Conservation (phyloP, 2,113 vertebrate genomes). For the Brachyhypopomus occidentalis region DNA sequence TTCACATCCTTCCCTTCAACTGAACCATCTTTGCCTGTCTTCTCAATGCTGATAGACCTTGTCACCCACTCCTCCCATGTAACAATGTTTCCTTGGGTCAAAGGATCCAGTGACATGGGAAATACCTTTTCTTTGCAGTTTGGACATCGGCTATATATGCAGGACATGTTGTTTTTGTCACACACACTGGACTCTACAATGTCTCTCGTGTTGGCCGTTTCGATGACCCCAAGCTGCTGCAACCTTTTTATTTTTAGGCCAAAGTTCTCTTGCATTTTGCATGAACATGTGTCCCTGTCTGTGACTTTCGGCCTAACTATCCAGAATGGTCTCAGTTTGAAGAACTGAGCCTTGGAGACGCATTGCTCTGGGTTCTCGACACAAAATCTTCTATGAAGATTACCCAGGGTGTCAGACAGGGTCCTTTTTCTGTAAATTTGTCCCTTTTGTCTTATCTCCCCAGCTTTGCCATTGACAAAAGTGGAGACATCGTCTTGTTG, state of each 20-base stretch:
- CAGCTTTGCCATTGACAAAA: constrained; percentile 44
- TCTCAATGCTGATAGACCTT: neutral
- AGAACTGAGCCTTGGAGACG: constrained; percentile 29
- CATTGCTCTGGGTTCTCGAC: constrained; percentile 36
- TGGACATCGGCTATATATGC: constrained; percentile 26
- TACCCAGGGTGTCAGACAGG: constrained; percentile 30
- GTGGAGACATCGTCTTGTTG: constrained; percentile 42
- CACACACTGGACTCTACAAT: constrained; percentile 27
- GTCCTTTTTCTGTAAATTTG: constrained; percentile 41
- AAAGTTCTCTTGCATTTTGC: neutral
- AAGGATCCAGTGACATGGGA: neutral
- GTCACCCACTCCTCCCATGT: neutral
- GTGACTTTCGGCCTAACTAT: neutral
- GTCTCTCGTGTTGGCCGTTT: neutral
- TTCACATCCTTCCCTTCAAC: neutral
- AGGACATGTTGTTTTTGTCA: constrained; percentile 24
- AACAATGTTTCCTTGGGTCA: neutral
- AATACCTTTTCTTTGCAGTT: constrained; percentile 11
- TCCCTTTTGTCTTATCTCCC: constrained; percentile 33
- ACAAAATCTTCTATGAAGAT: constrained; percentile 42
- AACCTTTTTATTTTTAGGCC: neutral
- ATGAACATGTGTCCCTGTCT: neutral
- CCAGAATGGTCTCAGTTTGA: neutral
- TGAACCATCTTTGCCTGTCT: neutral
- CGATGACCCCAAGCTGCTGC: neutral